Conservation (phyloP, 1,140 invertebrate species). For the Drosophila ohnishii region DNA sequence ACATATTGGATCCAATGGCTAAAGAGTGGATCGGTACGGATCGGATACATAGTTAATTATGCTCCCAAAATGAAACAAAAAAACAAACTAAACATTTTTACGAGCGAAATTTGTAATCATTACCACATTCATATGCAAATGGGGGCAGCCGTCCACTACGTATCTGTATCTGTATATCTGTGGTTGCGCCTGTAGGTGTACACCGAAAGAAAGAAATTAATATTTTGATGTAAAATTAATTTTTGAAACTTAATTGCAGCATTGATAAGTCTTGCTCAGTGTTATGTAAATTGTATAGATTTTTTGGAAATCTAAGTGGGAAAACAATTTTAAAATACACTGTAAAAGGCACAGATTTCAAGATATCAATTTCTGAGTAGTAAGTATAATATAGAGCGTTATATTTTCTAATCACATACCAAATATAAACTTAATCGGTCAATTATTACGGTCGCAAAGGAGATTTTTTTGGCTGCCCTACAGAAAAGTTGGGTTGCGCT, state of each 20-base stretch:
- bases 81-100: slow-evolving; percentile 77
- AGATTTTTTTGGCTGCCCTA: no score
- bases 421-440: background rate
- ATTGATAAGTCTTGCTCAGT: background rate
- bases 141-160: slow-evolving; percentile 46
- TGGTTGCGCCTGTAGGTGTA: slow-evolving; percentile 31
- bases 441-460: no score
- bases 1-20: background rate
- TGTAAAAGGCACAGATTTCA: background rate
- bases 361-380: no score
- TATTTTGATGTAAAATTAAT: background rate
- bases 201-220: background rate
- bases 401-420: no score
- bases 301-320: background rate
- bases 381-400: no score
- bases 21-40: slow-evolving; percentile 12
- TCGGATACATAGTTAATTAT: slow-evolving; percentile 76
- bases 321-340: background rate
- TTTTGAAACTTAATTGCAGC: background rate
- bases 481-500: no score
- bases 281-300: accelerated
- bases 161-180: slow-evolving; percentile 31
- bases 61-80: slow-evolving; percentile 63
- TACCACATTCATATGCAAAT: slow-evolving; percentile 82
- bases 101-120: slow-evolving; percentile 82